Percentiles rank a stretch among this genome's conserved stretches.
phyloP scores from a whole-genome alignment of 1,140 invertebrate species.

The Pseudomyrmex dendroicus region DNA sequence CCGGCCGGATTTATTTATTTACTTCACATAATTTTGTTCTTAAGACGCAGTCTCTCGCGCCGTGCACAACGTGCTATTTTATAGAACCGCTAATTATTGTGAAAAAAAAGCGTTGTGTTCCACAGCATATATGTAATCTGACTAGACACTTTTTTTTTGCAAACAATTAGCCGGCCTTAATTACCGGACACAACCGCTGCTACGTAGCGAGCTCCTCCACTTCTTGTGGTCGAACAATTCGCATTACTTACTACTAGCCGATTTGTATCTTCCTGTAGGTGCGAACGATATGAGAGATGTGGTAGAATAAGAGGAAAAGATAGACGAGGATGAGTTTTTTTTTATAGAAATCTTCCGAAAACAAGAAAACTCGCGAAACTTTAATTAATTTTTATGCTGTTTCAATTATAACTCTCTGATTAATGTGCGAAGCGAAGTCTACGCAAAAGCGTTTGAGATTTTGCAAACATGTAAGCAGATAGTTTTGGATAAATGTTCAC shows the following conservation, averaged over 20 bases:
- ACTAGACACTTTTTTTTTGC: slow-evolving; percentile 53
- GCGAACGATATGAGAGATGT: neutral
- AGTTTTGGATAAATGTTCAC: too few species aligned
- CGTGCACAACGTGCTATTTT: slow-evolving; percentile 19
- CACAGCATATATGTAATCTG: slow-evolving; percentile 59
- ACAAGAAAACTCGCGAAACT: slow-evolving; percentile 31
- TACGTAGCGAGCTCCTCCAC: slow-evolving; percentile 76
- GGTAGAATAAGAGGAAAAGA: neutral
- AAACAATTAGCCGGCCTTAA: slow-evolving; percentile 57
- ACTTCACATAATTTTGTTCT: neutral
- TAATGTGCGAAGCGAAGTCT: too few species aligned
- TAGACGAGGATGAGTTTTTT: neutral
- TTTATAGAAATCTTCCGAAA: slow-evolving; percentile 44
- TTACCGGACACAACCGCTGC: slow-evolving; percentile 66
- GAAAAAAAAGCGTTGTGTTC: slow-evolving; percentile 56
- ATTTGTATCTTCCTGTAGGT: slow-evolving; percentile 33
- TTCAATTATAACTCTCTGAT: slow-evolving; percentile 1
- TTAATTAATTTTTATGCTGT: too few species aligned
- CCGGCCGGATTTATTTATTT: slow-evolving; percentile 31
- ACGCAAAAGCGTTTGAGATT: too few species aligned
- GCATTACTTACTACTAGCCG: slow-evolving; percentile 74
- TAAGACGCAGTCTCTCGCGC: neutral
- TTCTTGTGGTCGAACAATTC: slow-evolving; percentile 75
- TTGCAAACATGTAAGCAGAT: too few species aligned
- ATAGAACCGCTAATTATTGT: slow-evolving; percentile 74